Percentiles rank a stretch among this genome's conserved stretches.
Conservation (phyloP, 2,888 invertebrate genomes). For the Macaria liturata region DNA sequence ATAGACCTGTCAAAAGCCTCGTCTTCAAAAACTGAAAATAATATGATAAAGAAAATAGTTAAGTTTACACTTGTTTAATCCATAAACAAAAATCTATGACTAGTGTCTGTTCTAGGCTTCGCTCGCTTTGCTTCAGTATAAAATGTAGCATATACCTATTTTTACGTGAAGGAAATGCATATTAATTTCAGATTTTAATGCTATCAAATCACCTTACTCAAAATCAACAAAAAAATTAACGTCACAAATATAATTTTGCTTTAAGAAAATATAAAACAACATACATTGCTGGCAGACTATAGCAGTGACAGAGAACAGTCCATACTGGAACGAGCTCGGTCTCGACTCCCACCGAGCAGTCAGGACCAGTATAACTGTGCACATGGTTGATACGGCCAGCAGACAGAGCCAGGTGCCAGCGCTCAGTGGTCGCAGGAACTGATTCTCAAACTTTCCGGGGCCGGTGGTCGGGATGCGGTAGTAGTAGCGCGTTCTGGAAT, state of each 20-base stretch:
- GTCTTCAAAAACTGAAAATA: constrained; percentile 63
- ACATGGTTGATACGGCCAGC: constrained; percentile 49
- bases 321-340: constrained; percentile 52
- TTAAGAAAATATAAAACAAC: constrained; percentile 26
- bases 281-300: constrained; percentile 72
- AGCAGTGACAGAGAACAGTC: constrained; percentile 68
- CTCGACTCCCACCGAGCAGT: constrained; percentile 57
- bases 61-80: not conserved
- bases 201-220: not conserved
- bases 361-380: constrained; percentile 56
- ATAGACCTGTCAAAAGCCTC: constrained; percentile 28
- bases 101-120: too few species aligned
- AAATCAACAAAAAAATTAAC: not conserved
- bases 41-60: too few species aligned
- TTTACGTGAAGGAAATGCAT: not conserved
- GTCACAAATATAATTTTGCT: not conserved
- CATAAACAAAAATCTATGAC: not conserved
- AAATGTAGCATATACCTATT: not conserved
- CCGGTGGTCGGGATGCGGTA: constrained; percentile 64
- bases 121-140: too few species aligned
- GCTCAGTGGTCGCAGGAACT: constrained; percentile 74
- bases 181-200: not conserved
- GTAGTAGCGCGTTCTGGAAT: constrained; percentile 61
- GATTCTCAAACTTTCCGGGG: constrained; percentile 66
- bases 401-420: constrained; percentile 63